Evolutionary conservation across 1,140 invertebrate genomes (phyloP), one percentile per base, ranked within the genome.

Genomic region (Magallana angulata): DNA sequence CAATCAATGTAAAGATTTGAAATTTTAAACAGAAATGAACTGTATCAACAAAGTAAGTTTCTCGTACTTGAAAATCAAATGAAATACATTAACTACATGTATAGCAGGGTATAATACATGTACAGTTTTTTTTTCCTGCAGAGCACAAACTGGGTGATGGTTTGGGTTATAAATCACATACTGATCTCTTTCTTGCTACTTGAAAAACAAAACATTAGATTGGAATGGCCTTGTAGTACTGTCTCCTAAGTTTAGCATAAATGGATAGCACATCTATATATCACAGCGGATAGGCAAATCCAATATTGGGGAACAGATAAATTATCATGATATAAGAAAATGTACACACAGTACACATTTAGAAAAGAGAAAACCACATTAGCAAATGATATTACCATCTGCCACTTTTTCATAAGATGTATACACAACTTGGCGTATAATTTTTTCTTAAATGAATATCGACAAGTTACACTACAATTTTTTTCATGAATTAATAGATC

Each of bases 221-320:
- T 76, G 68, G 68, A 76, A 76, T 76, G 68, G 68, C 68, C 68
- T 76, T 76, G 24, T 76, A 76, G 68, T 36, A 76, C 68, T 76
- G 68, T 30, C 24, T 76, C 68, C 68, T 76, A 76, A 12, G 36
- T 76, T 18, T 76, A 76, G 68, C 68, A 76, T 76, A 76, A 76
- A 76, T 76, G 68, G 68, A 76, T 76, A 76, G 68, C 68, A 76
- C 68, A 76, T 76, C 24, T 76, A 76, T 76, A 76, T 76, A 76
- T 76, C 68, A 76, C 68, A 76, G 68, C 68, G 68, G 68, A 76
- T 76, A 76, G 68, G 68, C 68, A 76, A 76, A 11, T 76, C 68
- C 68, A 76, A 76, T 76, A 76, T 76, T 30, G 68, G 68, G 68
- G 68, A 76, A 76, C 68, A 76, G 68, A 76, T 62, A 62, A 62